Base-by-base conservation (phyloP, 2,113 vertebrate genomes). In the Neoarius graeffei region DNA sequence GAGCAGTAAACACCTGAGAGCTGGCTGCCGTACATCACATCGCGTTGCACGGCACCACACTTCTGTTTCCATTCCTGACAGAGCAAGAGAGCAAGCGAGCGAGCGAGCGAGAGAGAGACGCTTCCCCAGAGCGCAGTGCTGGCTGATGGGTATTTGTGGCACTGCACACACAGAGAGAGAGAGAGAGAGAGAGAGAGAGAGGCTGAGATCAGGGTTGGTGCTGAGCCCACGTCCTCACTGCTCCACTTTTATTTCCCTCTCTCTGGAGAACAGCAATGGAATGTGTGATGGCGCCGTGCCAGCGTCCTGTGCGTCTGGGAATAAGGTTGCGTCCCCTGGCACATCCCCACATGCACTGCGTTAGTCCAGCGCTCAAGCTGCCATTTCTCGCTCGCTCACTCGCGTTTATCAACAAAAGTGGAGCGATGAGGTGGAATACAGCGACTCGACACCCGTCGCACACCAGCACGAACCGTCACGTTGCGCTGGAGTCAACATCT, bases 1-100 rank as follows among this genome's bases (percentile, higher is more conserved):
- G 81, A 88, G 89, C 71, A 15, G 64, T 85, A 88, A 85, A 85
- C 74, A 86, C 88, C 84, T 89, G 83, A 67, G 64, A 82, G 85
- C 84, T 86, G 90, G 88, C 88, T 71, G 85, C 50, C 7, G 7
- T 48, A 86, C 66, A 15, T 71, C 77, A 57, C 80, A 62, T 81
- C 11, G 25, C 60, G 35, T 17, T 48, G 42, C 84, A 85, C 35
- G 30, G 54, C 64, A 66, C 81, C 62, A 62, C 86, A 57, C 57
- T 60, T 84, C 87, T 86, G 84, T 57, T 88, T 62, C 81, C 84
- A 64, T 81, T 84, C 81, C 83, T 57, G 60, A 84, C 76, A 66
- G 30, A 83, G 35, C 42, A 50, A 81, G 50, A 82, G 73, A 71
- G 30, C 81, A 74, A 7, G 48, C 62, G 57, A 15, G 27, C 76